Evolutionary conservation across 2,888 invertebrate genomes (phyloP), one percentile per base, ranked within the genome.

Genomic region (Apamea epomidion): DNA sequence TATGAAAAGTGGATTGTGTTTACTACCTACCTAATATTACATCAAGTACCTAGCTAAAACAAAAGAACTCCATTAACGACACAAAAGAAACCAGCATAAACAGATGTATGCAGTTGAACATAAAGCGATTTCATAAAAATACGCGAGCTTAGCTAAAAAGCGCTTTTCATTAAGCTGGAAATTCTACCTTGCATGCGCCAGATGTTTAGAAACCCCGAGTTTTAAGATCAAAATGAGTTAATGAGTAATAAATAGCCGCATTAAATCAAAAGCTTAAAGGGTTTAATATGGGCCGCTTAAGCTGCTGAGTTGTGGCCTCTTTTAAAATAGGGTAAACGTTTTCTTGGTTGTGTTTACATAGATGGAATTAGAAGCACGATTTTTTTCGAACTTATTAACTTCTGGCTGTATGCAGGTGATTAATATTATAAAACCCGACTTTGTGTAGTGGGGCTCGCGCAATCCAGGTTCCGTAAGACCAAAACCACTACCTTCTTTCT

Each of bases 201-300:
- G 71, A 85, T 85, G 86, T 82, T 84, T 84, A 74, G 76, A 74
- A 86, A 82, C 18, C 77, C 73, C 42, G 71, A 74, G 83, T 86
- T 81, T 83, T 78, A 74, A 86, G 86, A 82, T 83, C 83, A 72
- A 78, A 86, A 83, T 77, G 74, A 86, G 84, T 86, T 77, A 84
- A 84, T 84, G 86, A 74, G 87, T 78, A 86, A 86, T 84, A 87
- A 88, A 86, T 84, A 68, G 76, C 74, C 74, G 87, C 64, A 84
- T 76, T 79, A 88, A 86, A 86, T 88, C 74, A 81, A 84, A 85
- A 76, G 80, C 80, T 78, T 86, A 79, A 68, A 80, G 74, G 75
- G 75, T 70, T 87, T 83, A 88, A 74, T 86, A 76, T 65, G 67
- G 67, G 45, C 65, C 74, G 82, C 82, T 85, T 81, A 83, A 81